Conservation (phyloP, 2,888 invertebrate species). For the Epiblema foenella region DNA sequence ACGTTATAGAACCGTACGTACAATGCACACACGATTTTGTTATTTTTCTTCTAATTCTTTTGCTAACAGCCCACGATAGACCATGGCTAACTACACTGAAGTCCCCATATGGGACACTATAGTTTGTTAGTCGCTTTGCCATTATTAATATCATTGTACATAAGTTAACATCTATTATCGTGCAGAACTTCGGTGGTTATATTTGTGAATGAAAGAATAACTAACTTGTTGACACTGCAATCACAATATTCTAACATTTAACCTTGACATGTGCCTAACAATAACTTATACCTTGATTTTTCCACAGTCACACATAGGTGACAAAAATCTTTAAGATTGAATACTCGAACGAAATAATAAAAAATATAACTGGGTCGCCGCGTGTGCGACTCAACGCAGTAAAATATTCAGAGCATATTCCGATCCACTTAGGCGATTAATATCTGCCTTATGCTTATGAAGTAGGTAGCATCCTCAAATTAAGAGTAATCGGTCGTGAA, state of each 20-base stretch:
- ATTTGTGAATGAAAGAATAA: background rate
- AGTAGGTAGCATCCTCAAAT: constrained; percentile 24
- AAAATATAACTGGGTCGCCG: constrained; percentile 2
- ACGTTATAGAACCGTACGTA: too few relatives aligned
- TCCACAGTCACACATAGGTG: too few relatives aligned
- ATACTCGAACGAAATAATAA: background rate
- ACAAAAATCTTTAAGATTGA: too few relatives aligned
- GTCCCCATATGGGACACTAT: background rate
- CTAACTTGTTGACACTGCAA: background rate
- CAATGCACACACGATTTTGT: too few relatives aligned
- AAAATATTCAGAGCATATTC: constrained; percentile 31
- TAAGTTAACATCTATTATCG: too few relatives aligned
- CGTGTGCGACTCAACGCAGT: too few relatives aligned
- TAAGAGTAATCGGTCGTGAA: constrained; percentile 19
- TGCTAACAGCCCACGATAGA: too few relatives aligned
- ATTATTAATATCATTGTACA: background rate
- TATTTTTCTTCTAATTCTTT: too few relatives aligned
- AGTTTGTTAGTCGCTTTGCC: background rate
- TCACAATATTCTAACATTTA: background rate
- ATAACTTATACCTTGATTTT: too few relatives aligned
- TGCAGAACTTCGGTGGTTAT: too few relatives aligned
- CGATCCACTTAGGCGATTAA: constrained; percentile 20
- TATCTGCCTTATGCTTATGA: constrained; percentile 24
- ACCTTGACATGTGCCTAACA: too few relatives aligned
- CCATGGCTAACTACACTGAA: too few relatives aligned